Conservation (phyloP, 2,113 vertebrate genomes). For the Hemibagrus wyckioides region DNA sequence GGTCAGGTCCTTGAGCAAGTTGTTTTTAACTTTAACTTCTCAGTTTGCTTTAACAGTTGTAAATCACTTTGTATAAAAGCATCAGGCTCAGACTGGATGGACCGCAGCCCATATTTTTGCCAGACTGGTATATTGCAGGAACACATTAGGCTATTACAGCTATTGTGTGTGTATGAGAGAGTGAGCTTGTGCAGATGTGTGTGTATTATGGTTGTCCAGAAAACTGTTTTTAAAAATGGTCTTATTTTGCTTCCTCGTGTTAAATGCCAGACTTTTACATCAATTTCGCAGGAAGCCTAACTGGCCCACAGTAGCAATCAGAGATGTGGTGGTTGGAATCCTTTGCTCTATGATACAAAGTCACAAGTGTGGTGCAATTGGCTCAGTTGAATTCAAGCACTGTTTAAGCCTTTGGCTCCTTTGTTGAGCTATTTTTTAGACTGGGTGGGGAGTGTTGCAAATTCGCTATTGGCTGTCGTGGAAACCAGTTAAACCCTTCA, state of each 20-base stretch:
- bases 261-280: not conserved
- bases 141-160: not conserved
- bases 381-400: not conserved
- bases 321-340: not conserved
- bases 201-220: not conserved
- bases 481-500: not conserved
- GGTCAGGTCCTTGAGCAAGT: not conserved
- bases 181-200: not conserved
- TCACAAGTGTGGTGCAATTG: not conserved
- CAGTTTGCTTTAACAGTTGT: not conserved
- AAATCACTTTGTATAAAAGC: not conserved
- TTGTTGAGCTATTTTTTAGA: not conserved
- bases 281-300: not conserved
- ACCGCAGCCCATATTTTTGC: not conserved
- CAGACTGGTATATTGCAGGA: not conserved
- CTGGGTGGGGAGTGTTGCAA: not conserved
- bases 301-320: not conserved
- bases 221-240: not conserved
- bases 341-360: not conserved
- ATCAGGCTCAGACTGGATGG: not conserved
- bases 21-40: not conserved
- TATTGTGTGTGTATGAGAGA: not conserved
- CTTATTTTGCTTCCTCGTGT: not conserved
- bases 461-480: not conserved
- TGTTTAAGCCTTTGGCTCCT: not conserved